phyloP scores from a whole-genome alignment of 2,888 invertebrate genomes.

The Panopea generosa region DNA sequence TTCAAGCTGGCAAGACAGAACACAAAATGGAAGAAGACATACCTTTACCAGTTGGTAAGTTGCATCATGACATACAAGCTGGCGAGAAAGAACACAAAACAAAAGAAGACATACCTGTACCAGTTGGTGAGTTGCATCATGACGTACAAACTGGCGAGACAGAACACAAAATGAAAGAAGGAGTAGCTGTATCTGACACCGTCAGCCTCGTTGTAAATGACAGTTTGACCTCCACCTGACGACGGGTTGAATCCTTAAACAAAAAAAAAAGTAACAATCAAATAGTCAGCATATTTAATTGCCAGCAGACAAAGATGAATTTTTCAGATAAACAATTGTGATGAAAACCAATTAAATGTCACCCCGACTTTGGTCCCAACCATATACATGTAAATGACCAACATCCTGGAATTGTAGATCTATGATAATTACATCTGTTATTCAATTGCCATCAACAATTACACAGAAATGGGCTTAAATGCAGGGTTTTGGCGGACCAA shows the following conservation, averaged over 20 bases:
- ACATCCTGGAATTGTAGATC: too few species aligned
- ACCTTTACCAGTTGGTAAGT: slow-evolving; percentile 86
- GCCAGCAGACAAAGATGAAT: too few species aligned
- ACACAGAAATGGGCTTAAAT: too few species aligned
- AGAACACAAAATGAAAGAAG: slow-evolving; percentile 86
- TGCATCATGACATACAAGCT: slow-evolving; percentile 86
- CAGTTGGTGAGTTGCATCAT: slow-evolving; percentile 87
- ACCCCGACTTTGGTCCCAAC: too few species aligned
- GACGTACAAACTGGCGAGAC: slow-evolving; percentile 85
- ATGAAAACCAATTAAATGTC: too few species aligned
- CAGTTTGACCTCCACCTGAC: slow-evolving; percentile 75
- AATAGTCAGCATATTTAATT: too few species aligned
- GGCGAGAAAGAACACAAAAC: slow-evolving; percentile 85
- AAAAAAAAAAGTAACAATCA: too few species aligned
- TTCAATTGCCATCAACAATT: too few species aligned
- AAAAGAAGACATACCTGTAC: slow-evolving; percentile 86
- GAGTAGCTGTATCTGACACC: slow-evolving; percentile 85
- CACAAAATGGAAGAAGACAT: slow-evolving; percentile 85
- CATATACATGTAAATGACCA: too few species aligned
- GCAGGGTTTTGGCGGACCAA: too few species aligned
- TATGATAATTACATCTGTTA: too few species aligned
- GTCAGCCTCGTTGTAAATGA: slow-evolving; percentile 84
- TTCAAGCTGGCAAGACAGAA: slow-evolving; percentile 85
- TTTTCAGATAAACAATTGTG: background rate
- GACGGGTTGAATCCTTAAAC: slow-evolving; percentile 79